A percentile compares a stretch with the other conserved stretches of the same genome.
Conservation (phyloP, 2,797 vertebrate genomes). For the Phoebastria nigripes region DNA sequence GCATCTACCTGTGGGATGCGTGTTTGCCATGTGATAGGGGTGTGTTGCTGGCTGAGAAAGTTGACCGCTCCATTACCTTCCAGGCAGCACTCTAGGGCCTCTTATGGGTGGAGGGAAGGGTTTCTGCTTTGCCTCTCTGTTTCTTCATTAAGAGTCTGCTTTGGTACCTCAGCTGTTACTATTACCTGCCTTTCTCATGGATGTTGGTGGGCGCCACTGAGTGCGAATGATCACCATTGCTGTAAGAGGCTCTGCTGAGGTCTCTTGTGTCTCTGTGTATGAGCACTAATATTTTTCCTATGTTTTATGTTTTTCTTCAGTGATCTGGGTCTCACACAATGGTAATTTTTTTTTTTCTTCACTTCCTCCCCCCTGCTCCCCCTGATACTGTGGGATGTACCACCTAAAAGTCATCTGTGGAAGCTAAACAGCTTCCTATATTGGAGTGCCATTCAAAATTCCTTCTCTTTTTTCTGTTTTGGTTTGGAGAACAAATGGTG, state of each 20-base stretch:
- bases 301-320: neutral
- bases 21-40: neutral
- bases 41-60: neutral
- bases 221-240: accelerated
- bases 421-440: neutral
- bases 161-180: neutral
- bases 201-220: neutral
- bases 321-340: neutral
- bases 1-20: accelerated
- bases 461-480: neutral
- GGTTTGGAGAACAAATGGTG: neutral
- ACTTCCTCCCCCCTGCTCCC: neutral
- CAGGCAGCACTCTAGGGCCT: neutral
- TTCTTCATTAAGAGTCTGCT: neutral
- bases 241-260: neutral
- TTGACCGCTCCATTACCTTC: neutral
- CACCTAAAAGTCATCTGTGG: neutral
- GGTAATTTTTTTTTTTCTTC: neutral
- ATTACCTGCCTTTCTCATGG: neutral
- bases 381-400: neutral
- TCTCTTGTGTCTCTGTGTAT: neutral
- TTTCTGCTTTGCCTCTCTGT: neutral
- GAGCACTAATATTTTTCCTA: neutral
- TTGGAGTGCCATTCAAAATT: neutral
- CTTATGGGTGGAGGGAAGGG: neutral